Evolutionary conservation across 2,888 invertebrate genomes (phyloP).

Genomic region (Melolontha melolontha): DNA sequence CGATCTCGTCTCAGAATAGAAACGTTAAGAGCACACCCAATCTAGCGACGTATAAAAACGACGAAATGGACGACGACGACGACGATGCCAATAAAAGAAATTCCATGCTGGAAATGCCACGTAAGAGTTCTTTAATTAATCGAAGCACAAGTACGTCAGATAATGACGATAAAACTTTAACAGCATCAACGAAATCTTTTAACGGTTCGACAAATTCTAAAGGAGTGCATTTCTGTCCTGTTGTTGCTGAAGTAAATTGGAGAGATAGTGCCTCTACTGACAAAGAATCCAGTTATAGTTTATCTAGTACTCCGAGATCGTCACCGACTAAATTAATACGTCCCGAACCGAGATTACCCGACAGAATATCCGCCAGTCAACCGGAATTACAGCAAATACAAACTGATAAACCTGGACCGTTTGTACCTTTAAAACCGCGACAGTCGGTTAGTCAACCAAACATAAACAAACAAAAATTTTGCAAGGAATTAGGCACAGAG

Average conservation of each 20-base stretch:
- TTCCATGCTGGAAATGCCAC: slow-evolving; percentile 73
- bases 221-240: slow-evolving; percentile 84
- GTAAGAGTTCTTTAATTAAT: slow-evolving; percentile 65
- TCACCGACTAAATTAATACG: slow-evolving; percentile 50
- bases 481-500: not conserved
- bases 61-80: slow-evolving; percentile 44
- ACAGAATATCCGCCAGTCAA: slow-evolving; percentile 56
- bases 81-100: slow-evolving; percentile 54
- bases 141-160: slow-evolving; percentile 61
- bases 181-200: slow-evolving; percentile 55
- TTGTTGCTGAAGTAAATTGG: slow-evolving; percentile 85
- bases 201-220: slow-evolving; percentile 58
- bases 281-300: slow-evolving; percentile 59
- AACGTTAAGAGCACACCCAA: slow-evolving; percentile 73
- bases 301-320: slow-evolving; percentile 60
- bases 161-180: slow-evolving; percentile 57
- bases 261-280: slow-evolving; percentile 66
- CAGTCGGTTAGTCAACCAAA: slow-evolving; percentile 50
- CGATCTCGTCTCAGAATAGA: slow-evolving; percentile 52
- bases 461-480: slow-evolving; percentile 43
- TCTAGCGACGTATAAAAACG: slow-evolving; percentile 59
- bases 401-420: slow-evolving; percentile 36
- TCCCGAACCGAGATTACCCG: slow-evolving; percentile 50
- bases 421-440: slow-evolving; percentile 48
- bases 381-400: slow-evolving; percentile 57